Base-by-base conservation (phyloP, 2,113 vertebrate genomes). In the Nettapus auritus region DNA sequence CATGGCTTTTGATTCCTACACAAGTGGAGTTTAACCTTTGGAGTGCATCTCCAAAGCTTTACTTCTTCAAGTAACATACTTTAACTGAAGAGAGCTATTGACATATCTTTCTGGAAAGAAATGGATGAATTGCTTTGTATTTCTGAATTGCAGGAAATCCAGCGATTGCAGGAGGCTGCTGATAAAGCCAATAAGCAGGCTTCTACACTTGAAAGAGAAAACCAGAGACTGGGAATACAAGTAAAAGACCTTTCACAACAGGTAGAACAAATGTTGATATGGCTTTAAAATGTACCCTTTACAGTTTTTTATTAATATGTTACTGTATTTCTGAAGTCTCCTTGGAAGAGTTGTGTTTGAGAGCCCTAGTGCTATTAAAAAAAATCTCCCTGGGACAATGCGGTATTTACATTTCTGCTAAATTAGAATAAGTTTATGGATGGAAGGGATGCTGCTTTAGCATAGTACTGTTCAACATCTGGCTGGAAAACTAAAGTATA, bases 181-280 rank as follows among this genome's bases (percentile, higher is more conserved):
- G 99, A 99, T 96, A 99, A 99, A 82, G 98, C 99, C 68, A 99
- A 99, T 93, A 99, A 99, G 78, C 98, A 97, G 22, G 97, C 98
- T 6, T 98, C 99, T 52, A 62, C 99, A 46, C 97, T 99, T 86
- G 98, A 98, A 94, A 98, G 99, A 80, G 99, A 99, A 56, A 99
- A 98, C 84, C 99, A 99, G 94, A 98, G 99, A 57, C 97, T 97
- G 97, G 99, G 99, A 91, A 94, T 98, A 83, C 99, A 99, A 97
- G 97, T 99, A 36, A 97, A 98, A 91, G 99, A 99, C 95, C 98
- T 99, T 97, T 98, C 99, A 79, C 99, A 99, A 44, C 99, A 99
- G 99, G 99, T 97, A 80, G 92, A 82, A 33, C 2, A 40, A 56
- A 48, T 26, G 1, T 87, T 88, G 59, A 16, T 76, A 5, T 53